Evolutionary conservation across 2,888 invertebrate species (phyloP).

Genomic region (Daptonema setosum): DNA sequence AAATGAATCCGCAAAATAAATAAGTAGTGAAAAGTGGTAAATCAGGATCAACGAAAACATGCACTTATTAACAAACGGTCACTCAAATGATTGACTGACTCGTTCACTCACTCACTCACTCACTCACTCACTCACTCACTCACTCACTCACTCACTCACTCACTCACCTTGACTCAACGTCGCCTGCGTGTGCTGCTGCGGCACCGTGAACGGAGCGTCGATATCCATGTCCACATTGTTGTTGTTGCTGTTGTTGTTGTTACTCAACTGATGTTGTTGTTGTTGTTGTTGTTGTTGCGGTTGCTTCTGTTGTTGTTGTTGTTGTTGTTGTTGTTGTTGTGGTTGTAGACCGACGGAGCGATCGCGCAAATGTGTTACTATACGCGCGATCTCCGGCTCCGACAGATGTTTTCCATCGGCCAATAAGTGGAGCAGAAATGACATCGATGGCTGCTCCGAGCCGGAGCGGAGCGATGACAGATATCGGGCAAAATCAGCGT

Average conservation of each 20-base stretch:
- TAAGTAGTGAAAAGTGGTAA: too few relatives aligned
- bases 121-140: too few relatives aligned
- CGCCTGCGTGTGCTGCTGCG: background rate
- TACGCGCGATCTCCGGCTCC: slow-evolving; percentile 25
- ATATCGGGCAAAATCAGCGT: slow-evolving; percentile 32
- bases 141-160: background rate
- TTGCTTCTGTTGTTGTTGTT: background rate
- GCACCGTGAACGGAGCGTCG: background rate
- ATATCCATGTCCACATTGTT: background rate
- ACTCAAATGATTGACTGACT: too few relatives aligned
- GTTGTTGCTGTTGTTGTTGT: background rate
- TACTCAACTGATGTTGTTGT: background rate
- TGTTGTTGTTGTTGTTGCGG: background rate
- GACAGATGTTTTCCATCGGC: slow-evolving; percentile 48
- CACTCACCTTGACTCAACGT: background rate
- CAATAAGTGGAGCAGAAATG: slow-evolving; percentile 48
- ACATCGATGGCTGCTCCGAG: slow-evolving; percentile 27
- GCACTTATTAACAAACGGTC: too few relatives aligned
- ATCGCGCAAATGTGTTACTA: slow-evolving; percentile 38
- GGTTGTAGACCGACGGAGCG: background rate
- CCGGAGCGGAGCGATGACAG: slow-evolving; percentile 13
- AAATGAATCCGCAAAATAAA: too few relatives aligned
- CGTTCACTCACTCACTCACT: too few relatives aligned
- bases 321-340: background rate
- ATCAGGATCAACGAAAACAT: too few relatives aligned